Conservation (phyloP, 1,140 invertebrate species). For the Apis florea region DNA sequence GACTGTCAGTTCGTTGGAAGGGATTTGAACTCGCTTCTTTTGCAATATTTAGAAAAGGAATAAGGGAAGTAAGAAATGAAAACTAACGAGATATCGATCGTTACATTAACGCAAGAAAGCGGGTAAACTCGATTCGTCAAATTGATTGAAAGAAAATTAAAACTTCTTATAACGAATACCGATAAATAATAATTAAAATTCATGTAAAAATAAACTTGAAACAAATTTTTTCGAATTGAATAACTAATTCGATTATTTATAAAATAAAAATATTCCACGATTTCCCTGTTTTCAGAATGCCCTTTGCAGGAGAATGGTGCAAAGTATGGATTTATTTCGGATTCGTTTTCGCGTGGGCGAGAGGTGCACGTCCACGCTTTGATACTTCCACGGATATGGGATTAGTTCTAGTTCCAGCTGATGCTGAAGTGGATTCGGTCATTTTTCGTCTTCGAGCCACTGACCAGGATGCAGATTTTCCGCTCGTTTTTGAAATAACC, state of each 20-base stretch:
- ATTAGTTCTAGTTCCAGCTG: constrained; percentile 89
- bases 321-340: constrained; percentile 78
- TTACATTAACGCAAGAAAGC: constrained; percentile 9
- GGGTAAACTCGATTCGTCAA: background rate
- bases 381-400: constrained; percentile 90
- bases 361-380: constrained; percentile 86
- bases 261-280: no score
- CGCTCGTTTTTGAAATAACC: constrained; percentile 89
- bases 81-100: constrained; percentile 51
- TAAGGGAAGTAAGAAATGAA: background rate
- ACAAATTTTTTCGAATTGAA: no score
- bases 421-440: constrained; percentile 89
- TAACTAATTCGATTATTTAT: no score
- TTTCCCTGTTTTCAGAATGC: constrained; percentile 73
- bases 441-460: constrained; percentile 92
- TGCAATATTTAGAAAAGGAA: constrained; percentile 53
- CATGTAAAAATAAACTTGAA: no score
- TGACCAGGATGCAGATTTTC: constrained; percentile 93
- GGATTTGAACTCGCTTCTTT: constrained; percentile 15
- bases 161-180: background rate
- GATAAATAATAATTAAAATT: background rate
- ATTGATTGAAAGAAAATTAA: background rate
- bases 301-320: constrained; percentile 75
- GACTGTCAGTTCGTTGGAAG: constrained; percentile 38
- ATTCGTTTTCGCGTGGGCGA: constrained; percentile 70